phyloP scores from a whole-genome alignment of 2,888 invertebrate species.

The Nectonema munidae region DNA sequence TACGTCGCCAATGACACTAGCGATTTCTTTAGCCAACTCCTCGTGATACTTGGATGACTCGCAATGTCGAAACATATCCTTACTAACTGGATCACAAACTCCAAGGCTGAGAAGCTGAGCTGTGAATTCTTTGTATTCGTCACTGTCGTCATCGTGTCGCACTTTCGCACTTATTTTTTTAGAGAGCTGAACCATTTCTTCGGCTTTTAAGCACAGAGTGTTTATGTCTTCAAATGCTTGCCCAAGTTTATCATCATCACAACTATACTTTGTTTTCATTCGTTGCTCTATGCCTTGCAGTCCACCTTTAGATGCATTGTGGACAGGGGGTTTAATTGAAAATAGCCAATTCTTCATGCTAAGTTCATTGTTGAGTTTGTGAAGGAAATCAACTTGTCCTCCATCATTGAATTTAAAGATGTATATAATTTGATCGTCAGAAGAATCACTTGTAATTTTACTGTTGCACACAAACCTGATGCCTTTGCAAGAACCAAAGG shows the following conservation, averaged over 20 bases:
- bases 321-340: background rate
- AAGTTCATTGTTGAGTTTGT: background rate
- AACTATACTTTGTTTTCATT: conserved; percentile 54
- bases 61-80: conserved; percentile 51
- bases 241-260: conserved; percentile 58
- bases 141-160: conserved; percentile 75
- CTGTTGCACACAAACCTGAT: no score
- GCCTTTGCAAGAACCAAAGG: no score
- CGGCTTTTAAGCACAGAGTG: conserved; percentile 37
- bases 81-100: conserved; percentile 82
- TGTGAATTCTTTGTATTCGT: conserved; percentile 43
- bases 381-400: background rate
- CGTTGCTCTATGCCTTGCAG: conserved; percentile 80
- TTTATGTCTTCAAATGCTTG: conserved; percentile 74
- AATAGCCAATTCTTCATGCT: background rate
- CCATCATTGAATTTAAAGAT: background rate
- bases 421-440: no score
- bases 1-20: conserved; percentile 42
- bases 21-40: conserved; percentile 50
- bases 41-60: conserved; percentile 38
- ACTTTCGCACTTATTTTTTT: conserved; percentile 64
- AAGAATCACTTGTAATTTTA: no score
- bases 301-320: conserved; percentile 30
- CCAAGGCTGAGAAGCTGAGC: conserved; percentile 78
- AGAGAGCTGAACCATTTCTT: conserved; percentile 75